Conservation (phyloP, 1,140 invertebrate genomes). For the Phenacoccus solenopsis region DNA sequence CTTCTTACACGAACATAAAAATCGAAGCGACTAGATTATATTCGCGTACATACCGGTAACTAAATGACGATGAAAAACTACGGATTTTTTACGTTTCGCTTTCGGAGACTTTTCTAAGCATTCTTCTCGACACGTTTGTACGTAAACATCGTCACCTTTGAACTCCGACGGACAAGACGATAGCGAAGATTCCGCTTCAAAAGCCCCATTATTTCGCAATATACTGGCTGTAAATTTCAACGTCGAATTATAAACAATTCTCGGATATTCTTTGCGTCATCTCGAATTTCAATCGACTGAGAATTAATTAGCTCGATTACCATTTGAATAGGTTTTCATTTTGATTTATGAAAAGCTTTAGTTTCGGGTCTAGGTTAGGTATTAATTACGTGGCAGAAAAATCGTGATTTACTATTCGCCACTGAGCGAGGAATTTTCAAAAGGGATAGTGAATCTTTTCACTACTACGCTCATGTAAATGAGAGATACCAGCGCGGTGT, state of each 20-base stretch:
- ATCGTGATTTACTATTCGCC: no score
- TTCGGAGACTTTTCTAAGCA: neutral
- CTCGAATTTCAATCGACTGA: neutral
- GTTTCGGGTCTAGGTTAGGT: neutral
- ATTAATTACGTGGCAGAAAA: no score
- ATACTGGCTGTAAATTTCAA: neutral
- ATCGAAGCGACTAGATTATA: neutral
- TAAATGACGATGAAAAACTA: constrained; percentile 21
- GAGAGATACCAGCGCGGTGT: no score
- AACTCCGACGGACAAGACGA: neutral
- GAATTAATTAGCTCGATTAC: neutral
- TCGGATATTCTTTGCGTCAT: no score
- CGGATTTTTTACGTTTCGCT: constrained; percentile 19
- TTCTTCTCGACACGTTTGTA: neutral
- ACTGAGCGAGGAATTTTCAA: no score
- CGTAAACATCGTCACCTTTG: neutral
- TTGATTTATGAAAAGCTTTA: neutral
- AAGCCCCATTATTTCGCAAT: neutral
- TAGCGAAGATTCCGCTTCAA: neutral
- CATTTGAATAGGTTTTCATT: neutral
- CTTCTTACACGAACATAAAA: neutral
- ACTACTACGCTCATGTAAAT: no score
- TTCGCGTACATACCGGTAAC: constrained; percentile 15
- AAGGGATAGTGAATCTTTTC: no score
- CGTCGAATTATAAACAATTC: neutral